These are phyloP conservation scores for Amiota mariae DNA, from an alignment of 2,888 invertebrate species.

Conservation along the genomic window DNA sequence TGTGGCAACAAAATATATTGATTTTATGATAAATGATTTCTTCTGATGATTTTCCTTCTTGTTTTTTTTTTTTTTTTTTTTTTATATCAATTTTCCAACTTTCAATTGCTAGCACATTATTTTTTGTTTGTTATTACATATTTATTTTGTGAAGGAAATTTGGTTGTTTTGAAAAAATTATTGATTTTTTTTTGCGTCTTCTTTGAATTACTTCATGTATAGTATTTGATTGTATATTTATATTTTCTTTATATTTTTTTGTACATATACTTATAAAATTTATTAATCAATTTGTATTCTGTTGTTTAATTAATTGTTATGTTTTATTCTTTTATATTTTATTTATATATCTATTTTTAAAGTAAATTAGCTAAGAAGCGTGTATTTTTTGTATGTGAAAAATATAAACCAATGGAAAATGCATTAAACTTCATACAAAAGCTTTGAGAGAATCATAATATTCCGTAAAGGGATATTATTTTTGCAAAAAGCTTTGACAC, in stretches of 20 bases:
- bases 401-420: slow-evolving; percentile 61
- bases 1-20: not conserved
- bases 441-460: slow-evolving; percentile 29
- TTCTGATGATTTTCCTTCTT: not conserved
- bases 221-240: not conserved
- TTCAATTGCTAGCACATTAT: not conserved
- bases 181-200: slow-evolving; percentile 5
- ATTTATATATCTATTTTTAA: not conserved
- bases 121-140: slow-evolving; percentile 29
- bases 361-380: slow-evolving; percentile 8
- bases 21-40: not conserved
- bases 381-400: not conserved
- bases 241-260: slow-evolving; percentile 13
- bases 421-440: slow-evolving; percentile 34
- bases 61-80: slow-evolving; percentile 44
- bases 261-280: not conserved
- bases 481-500: slow-evolving; percentile 39
- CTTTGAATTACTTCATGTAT: not conserved
- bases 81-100: not conserved
- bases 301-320: not conserved
- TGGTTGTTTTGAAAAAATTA: slow-evolving; percentile 8
- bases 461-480: slow-evolving; percentile 26
- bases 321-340: not conserved
- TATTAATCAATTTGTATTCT: not conserved
- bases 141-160: slow-evolving; percentile 13